Evolutionary conservation across 2,888 invertebrate genomes (phyloP), one percentile per base, ranked within the genome.

Genomic region (Drosophila lacicola): DNA sequence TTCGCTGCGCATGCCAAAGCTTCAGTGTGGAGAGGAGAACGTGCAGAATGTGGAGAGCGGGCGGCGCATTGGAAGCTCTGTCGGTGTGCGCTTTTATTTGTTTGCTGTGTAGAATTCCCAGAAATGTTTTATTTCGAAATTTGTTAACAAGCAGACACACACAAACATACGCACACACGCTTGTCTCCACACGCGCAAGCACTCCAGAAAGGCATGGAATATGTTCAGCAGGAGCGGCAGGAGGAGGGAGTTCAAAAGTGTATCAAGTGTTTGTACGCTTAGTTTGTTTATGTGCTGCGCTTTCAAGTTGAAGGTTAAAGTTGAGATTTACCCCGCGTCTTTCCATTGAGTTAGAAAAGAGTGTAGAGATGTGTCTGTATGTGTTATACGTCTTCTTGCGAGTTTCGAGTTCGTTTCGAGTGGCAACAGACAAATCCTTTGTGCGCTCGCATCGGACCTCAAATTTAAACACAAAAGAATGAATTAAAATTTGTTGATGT

Each of bases 271-370:
- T 88, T 85, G 69, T 63, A 29, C 54, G 46, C 60, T 53, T 65
- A 44, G 63, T 50, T 50, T 71, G 56, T 60, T 62, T 63, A 10
- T 67, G 29, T 66, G 61, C 66, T 51, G 67, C 68, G 58, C 66
- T 70, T 69, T 85, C 80, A 82, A 80, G 78, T 88, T 88, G 82
- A 84, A 84, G 83, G 88, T 88, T 83, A 85, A 80, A 87, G 80
- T 87, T 84, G 71, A 78, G 57, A 44, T 44, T 50, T 53, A 50
- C 47, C 51, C 54, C 44, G 60, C 61, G 55, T 63, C 57, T 66
- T 49, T 57, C 50, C 39, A 55, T 80, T 67, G 53, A 57, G 74
- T 70, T 80, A 69, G 68, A 76, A 62, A 60, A 54, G 19, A 19
- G 42, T 42, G 34, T 41, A 64, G 41, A 66, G 34, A 17, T 29